Conservation (phyloP, 2,113 vertebrate species). For the Centropus unirufus region DNA sequence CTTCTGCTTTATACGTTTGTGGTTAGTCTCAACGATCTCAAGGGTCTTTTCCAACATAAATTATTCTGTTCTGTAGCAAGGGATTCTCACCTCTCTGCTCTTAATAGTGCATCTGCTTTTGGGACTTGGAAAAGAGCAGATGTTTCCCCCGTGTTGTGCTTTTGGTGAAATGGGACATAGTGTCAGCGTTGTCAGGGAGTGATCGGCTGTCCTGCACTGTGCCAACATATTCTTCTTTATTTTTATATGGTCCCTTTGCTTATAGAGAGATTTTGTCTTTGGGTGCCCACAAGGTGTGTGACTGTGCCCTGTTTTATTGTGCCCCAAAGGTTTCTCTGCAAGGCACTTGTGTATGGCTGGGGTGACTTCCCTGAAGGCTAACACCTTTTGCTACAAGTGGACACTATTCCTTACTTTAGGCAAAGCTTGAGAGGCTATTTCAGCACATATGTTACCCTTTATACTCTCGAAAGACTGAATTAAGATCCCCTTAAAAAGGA, state of each 20-base stretch:
- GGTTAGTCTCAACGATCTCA: background rate
- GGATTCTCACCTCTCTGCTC: background rate
- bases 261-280: background rate
- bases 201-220: background rate
- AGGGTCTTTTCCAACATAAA: background rate
- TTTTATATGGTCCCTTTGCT: background rate
- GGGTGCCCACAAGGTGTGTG: rapidly evolving
- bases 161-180: background rate
- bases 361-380: background rate
- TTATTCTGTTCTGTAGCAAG: background rate
- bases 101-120: background rate
- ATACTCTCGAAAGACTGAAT: background rate
- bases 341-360: rapidly evolving
- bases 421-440: background rate
- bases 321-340: background rate
- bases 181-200: background rate
- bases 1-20: background rate
- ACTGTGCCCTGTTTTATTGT: background rate
- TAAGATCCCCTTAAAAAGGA: constrained; percentile 25
- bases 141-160: background rate
- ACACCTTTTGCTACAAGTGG: background rate
- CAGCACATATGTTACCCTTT: background rate
- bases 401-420: background rate
- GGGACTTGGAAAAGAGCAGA: background rate
- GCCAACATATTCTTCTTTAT: background rate